Base-by-base conservation (phyloP, 2,888 invertebrate species). In the Yponomeuta sedellus region DNA sequence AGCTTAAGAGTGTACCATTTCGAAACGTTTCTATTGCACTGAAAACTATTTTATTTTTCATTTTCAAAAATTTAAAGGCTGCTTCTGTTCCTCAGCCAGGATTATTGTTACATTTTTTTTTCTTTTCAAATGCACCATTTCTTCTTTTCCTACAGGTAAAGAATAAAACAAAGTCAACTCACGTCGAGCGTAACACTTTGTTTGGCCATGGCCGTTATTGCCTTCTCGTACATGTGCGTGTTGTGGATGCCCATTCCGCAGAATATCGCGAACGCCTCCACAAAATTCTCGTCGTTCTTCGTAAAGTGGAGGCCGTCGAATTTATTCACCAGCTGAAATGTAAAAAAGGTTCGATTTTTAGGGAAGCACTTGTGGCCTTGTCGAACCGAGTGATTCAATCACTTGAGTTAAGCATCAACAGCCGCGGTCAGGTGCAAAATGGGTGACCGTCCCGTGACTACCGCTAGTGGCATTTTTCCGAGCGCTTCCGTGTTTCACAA, bases 241-340 rank as follows among this genome's bases (percentile, higher is more conserved):
- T 98, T 98, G 88, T 98, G 97, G 69, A 98, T 98, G 66, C 98
- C 98, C 96, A 98, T 97, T 52, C 98, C 98, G 89, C 98, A 98
- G 91, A 98, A 98, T 76, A 98, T 98, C 70, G 98, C 97, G 86
- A 98, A 98, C 2, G 98, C 98, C 88, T 98, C 98, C 71, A 98
- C 97, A 80, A 98, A 97, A 87, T 98, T 98, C 88, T 98, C 98
- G 82, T 98, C 98, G 86, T 98, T 98, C 86, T 97, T 96, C 74
- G 97, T 97, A 88, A 98, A 98, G 34, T 95, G 93, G 74, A 97
- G 92, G 74, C 96, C 96, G 86, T 97, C 96, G 85, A 97, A 96
- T 91, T 98, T 98, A 91, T 98, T 98, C 71, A 98, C 94, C 73
- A 98, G 92, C 93, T 96, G 94, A 65, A 92, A 91, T 40, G 66